Base-by-base conservation (phyloP, 2,888 invertebrate genomes). In the Microctonus aethiopoides region DNA sequence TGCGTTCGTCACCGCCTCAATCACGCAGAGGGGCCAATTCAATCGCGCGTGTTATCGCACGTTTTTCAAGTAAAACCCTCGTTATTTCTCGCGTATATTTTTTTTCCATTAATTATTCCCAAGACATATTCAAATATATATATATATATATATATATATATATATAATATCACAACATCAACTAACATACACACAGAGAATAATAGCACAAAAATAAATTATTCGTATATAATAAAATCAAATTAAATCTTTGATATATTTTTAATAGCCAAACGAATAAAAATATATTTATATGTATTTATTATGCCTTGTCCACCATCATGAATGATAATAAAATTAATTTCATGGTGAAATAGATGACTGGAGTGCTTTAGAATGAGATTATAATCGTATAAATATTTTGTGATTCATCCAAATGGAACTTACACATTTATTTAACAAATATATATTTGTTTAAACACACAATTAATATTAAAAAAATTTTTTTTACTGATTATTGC, bases 351-450 rank as follows among this genome's bases (percentile, higher is more conserved):
- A 46, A 46, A 51, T 26, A 32, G 26, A n/a, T 56, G 39, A 52
- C 51, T 68, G 66, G 51, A 39, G 24, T 56, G 60, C 39, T 32
- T 67, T 62, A 52, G 65, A 68, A 72, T n/a, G 52, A 76, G 73
- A 76, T 76, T 61, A 71, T 72, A 70, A 75, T 76, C 76, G 59
- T 22, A 51, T 64, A n/a, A 26, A 52, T 13, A n/a, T 22, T 39
- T 39, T 39, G 60, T 71, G 71, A 73, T 72, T 82, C 81, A 81
- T 74, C 78, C 71, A 71, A 70, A 77, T 78, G 80, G 78, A 79
- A 81, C 78, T 80, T 71, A 62, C 64, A 11, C 20, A 52, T 64
- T 22, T n/a, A 54, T 46, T n/a, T 11, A 32, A 39, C 26, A 1
- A 34, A 16, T 51, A 16, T 24, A 34, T 41, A 32, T n/a, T n/a